phyloP scores from a whole-genome alignment of 2,113 vertebrate species.

The Saccopteryx bilineata region DNA sequence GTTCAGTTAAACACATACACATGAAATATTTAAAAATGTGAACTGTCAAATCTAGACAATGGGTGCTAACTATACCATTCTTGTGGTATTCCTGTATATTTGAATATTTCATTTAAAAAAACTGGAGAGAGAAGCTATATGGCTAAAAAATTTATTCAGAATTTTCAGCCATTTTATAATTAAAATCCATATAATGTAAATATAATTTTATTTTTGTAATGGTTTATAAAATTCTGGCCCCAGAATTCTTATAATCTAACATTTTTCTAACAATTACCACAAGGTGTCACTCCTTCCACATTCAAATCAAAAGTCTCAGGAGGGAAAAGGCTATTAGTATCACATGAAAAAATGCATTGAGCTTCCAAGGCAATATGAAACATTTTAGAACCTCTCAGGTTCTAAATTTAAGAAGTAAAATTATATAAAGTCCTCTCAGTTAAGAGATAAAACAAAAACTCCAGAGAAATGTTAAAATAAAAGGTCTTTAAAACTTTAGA shows the following conservation, averaged over 20 bases:
- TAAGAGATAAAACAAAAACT: slow-evolving; percentile 17
- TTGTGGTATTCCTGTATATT: neutral
- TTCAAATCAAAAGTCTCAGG: neutral
- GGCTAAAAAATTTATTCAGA: neutral
- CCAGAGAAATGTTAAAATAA: neutral
- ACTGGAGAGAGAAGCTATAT: neutral
- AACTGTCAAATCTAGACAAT: neutral
- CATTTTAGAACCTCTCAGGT: neutral
- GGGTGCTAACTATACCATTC: neutral
- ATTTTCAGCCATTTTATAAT: neutral
- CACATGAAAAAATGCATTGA: neutral
- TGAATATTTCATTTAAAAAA: neutral
- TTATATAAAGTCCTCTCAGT: neutral
- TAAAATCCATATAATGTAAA: neutral
- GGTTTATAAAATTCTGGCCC: neutral
- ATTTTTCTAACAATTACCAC: slow-evolving; percentile 69
- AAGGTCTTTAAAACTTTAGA: neutral
- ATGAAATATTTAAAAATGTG: neutral
- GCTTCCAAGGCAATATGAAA: neutral
- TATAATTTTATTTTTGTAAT: neutral
- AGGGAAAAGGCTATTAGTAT: neutral
- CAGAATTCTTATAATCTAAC: neutral
- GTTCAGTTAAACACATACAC: neutral
- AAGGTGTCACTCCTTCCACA: slow-evolving; percentile 82
- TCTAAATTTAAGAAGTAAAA: neutral